Conservation (phyloP, 2,113 vertebrate genomes). For the Neopipo cinnamomea region DNA sequence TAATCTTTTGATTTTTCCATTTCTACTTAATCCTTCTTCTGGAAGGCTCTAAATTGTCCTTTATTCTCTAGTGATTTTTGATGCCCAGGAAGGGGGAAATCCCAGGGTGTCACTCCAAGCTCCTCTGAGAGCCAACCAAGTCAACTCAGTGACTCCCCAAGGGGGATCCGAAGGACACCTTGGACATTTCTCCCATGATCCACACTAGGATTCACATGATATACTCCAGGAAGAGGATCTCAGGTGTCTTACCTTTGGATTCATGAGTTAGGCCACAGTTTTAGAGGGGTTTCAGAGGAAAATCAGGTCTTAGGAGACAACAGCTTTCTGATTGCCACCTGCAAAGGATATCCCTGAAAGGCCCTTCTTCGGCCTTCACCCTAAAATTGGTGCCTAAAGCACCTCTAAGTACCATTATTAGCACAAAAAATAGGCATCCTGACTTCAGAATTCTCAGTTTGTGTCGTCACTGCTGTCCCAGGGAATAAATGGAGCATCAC, state of each 20-base stretch:
- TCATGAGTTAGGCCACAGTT: not conserved
- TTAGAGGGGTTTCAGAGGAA: not conserved
- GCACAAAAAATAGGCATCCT: accelerated
- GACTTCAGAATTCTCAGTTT: not conserved
- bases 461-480: not conserved
- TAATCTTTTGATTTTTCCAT: not conserved
- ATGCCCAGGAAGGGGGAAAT: not conserved
- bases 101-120: not conserved
- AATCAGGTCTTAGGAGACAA: accelerated
- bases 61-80: not conserved
- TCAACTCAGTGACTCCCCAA: too few species aligned
- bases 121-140: not conserved
- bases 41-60: not conserved
- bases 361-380: not conserved
- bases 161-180: too few species aligned
- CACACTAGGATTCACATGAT: accelerated
- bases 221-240: not conserved
- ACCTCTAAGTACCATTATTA: not conserved
- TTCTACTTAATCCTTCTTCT: not conserved
- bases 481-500: not conserved
- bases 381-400: not conserved
- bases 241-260: not conserved
- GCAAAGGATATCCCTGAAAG: not conserved
- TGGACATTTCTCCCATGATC: not conserved
- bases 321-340: not conserved